These are phyloP conservation scores for Dolomedes plantarius DNA, from an alignment of 2,888 invertebrate species.

Conservation along the genomic window DNA sequence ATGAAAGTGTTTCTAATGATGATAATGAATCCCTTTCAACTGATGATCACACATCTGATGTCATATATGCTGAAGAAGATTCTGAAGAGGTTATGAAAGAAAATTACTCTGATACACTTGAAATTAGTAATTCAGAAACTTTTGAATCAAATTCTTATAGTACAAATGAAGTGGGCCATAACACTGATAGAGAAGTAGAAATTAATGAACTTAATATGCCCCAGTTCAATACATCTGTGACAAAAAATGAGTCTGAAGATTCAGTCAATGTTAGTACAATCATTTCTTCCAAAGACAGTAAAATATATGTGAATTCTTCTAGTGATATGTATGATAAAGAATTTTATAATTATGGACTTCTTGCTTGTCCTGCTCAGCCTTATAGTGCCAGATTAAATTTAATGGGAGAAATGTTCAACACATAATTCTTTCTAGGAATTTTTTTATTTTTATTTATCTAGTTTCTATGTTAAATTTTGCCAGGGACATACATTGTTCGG, in stretches of 20 bases:
- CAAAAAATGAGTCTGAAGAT: neutral
- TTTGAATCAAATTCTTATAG: neutral
- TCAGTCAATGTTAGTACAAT: neutral
- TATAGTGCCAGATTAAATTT: constrained; percentile 87
- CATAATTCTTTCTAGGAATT: neutral
- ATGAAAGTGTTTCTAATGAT: constrained; percentile 16
- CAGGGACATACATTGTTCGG: neutral
- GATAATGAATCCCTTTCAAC: neutral
- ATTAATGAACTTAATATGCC: neutral
- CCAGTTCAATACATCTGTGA: too few relatives aligned
- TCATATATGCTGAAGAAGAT: too few relatives aligned
- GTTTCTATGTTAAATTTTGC: too few relatives aligned
- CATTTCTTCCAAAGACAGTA: neutral
- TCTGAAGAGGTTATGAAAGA: neutral
- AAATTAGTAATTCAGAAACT: neutral
- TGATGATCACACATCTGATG: neutral
- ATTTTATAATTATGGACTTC: constrained; percentile 81
- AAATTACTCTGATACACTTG: neutral
- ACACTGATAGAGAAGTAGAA: neutral
- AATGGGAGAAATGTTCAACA: constrained; percentile 85
- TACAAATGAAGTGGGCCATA: neutral
- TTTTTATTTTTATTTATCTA: too few relatives aligned
- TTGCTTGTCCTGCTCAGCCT: constrained; percentile 88
- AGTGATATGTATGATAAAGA: constrained; percentile 23
- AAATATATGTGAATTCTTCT: neutral